Evolutionary conservation across 2,888 invertebrate genomes (phyloP).

Genomic region (Crepidodera aurea): DNA sequence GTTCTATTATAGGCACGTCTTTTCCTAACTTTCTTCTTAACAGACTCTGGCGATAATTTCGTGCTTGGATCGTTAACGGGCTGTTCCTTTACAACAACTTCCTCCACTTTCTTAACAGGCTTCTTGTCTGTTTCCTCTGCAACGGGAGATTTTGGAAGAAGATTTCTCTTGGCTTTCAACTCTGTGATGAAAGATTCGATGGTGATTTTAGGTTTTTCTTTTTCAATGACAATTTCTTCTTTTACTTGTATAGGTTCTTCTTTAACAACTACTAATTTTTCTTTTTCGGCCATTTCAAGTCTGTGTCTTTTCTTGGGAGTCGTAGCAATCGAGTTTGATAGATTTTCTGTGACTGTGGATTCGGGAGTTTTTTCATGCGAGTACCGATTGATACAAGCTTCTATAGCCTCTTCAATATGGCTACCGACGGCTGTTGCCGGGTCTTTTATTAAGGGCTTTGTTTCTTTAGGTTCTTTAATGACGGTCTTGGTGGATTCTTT

Average conservation of each 20-base stretch:
- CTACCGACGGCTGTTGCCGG: constrained; percentile 42
- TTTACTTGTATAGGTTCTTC: constrained; percentile 48
- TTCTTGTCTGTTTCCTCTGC: constrained; percentile 39
- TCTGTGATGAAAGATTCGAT: constrained; percentile 57
- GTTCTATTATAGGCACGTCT: constrained; percentile 80
- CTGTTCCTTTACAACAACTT: constrained; percentile 46
- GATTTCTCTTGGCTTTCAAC: constrained; percentile 57
- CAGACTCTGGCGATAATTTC: constrained; percentile 44
- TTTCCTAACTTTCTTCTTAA: constrained; percentile 65
- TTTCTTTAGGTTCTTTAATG: constrained; percentile 6
- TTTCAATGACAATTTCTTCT: constrained; percentile 40
- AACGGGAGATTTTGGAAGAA: constrained; percentile 35
- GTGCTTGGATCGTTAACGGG: constrained; percentile 53
- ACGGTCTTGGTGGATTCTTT: constrained; percentile 8
- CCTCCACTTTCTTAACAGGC: constrained; percentile 20
- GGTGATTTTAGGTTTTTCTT: constrained; percentile 50
- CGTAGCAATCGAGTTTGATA: constrained; percentile 56
- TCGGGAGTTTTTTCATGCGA: constrained; percentile 46
- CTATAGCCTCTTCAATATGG: constrained; percentile 67
- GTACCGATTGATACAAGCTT: constrained; percentile 65
- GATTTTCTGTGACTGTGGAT: constrained; percentile 25
- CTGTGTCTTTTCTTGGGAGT: constrained; percentile 80
- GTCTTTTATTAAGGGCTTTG: constrained; percentile 20
- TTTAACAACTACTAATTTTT: constrained; percentile 39
- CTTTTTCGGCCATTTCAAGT: constrained; percentile 67